Evolutionary conservation across 2,888 invertebrate genomes (phyloP).

Genomic region (Lagria hirta): DNA sequence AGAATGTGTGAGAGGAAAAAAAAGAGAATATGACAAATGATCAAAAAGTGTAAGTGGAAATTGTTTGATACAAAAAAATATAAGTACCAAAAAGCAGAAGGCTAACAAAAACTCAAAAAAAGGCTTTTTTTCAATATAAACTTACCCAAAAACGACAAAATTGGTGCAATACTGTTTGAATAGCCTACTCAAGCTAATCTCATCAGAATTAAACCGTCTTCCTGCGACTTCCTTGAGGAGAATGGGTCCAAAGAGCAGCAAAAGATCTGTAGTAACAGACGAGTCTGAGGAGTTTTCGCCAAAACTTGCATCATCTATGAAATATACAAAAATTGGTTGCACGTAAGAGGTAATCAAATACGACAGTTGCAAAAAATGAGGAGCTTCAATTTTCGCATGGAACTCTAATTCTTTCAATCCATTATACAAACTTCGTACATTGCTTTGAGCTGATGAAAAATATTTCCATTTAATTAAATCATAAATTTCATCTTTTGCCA

Average conservation of each 20-base stretch:
- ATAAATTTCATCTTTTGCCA: slow-evolving; percentile 40
- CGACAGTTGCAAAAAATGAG: slow-evolving; percentile 59
- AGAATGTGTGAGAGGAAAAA: no score
- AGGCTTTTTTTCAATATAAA: slow-evolving; percentile 3
- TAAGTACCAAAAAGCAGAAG: no score
- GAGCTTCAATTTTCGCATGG: slow-evolving; percentile 60
- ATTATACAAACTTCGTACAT: slow-evolving; percentile 53
- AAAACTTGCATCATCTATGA: slow-evolving; percentile 57
- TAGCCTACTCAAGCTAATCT: slow-evolving; percentile 60
- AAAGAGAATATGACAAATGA: no score
- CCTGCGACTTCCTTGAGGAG: slow-evolving; percentile 67
- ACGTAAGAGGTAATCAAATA: slow-evolving; percentile 46
- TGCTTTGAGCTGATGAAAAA: slow-evolving; percentile 52
- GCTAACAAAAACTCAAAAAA: background rate
- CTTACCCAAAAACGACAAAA: slow-evolving; percentile 55
- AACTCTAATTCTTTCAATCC: slow-evolving; percentile 60
- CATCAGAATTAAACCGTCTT: slow-evolving; percentile 61
- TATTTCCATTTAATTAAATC: slow-evolving; percentile 64
- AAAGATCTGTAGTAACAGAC: slow-evolving; percentile 67
- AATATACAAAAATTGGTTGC: slow-evolving; percentile 60
- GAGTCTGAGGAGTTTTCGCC: slow-evolving; percentile 63
- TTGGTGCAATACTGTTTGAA: slow-evolving; percentile 58
- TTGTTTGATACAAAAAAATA: no score
- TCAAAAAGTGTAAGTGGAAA: no score
- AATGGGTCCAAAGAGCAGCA: slow-evolving; percentile 67